phyloP scores from a whole-genome alignment of 2,888 invertebrate genomes.

The Athetis lepigone region DNA sequence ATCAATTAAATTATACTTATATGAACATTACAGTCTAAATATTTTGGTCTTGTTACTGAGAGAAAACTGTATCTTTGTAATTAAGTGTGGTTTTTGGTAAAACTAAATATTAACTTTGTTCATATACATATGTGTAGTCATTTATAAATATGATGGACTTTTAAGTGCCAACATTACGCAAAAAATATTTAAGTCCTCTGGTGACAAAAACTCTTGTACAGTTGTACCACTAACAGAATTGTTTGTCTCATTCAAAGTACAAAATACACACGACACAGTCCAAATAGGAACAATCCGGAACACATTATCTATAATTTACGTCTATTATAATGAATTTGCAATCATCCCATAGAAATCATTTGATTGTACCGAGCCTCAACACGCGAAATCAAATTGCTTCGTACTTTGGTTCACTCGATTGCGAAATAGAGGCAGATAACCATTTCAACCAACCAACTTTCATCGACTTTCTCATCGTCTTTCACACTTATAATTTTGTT shows the following conservation, averaged over 20 bases:
- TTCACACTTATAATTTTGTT: conserved; percentile 43
- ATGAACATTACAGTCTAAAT: conserved; percentile 11
- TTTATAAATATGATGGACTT: conserved; percentile 8
- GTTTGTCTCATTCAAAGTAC: conserved; percentile 32
- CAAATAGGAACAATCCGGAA: conserved; percentile 49
- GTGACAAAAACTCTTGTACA: conserved; percentile 14
- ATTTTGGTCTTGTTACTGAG: background rate
- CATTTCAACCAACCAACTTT: conserved; percentile 29
- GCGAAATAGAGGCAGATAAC: conserved; percentile 40
- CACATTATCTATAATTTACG: conserved; percentile 52
- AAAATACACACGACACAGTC: conserved; percentile 32
- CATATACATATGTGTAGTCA: too few species aligned
- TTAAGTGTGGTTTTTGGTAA: background rate
- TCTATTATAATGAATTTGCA: conserved; percentile 56
- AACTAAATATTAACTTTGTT: background rate
- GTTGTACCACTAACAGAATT: conserved; percentile 38
- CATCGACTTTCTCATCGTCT: conserved; percentile 46
- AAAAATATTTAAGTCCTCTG: conserved; percentile 7
- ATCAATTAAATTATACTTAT: conserved; percentile 31
- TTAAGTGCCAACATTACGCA: background rate
- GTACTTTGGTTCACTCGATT: conserved; percentile 38
- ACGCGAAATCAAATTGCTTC: conserved; percentile 48
- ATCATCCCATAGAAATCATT: conserved; percentile 50
- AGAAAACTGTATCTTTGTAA: conserved; percentile 11
- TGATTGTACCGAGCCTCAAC: conserved; percentile 43